Evolutionary conservation across 2,113 vertebrate species (phyloP).

Genomic region (Orthonyx spaldingii): DNA sequence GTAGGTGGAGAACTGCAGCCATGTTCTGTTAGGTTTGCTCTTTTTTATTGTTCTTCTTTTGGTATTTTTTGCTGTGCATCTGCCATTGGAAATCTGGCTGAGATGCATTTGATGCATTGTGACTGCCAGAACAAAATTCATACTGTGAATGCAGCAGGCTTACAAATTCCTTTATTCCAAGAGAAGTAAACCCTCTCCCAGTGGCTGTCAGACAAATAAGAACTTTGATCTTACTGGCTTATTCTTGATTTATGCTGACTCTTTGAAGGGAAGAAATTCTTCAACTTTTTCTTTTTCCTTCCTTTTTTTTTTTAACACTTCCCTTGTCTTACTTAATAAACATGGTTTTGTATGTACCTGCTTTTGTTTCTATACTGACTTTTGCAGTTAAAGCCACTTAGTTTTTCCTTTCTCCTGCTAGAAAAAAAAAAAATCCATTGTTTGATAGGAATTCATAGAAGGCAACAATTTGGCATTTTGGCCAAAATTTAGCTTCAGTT

Average conservation of each 20-base stretch:
- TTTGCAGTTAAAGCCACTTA: neutral
- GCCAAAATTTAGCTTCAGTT: neutral
- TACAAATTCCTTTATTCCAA: neutral
- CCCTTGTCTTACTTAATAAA: neutral
- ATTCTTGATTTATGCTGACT: neutral
- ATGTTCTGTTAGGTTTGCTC: neutral
- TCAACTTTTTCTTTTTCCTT: neutral
- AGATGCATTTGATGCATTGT: neutral
- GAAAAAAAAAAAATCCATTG: neutral
- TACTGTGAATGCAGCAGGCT: neutral
- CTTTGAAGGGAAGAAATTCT: neutral
- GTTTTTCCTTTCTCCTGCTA: neutral
- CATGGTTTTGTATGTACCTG: neutral
- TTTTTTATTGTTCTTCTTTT: neutral
- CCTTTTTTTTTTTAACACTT: neutral
- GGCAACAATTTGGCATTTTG: neutral
- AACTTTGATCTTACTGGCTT: neutral
- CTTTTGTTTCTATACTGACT: neutral
- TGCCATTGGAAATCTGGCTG: neutral
- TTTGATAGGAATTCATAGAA: neutral
- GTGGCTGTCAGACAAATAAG: neutral
- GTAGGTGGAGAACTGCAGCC: neutral
- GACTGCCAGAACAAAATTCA: neutral
- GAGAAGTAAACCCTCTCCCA: neutral
- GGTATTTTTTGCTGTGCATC: neutral